Percentiles rank a stretch among this genome's conserved stretches.
Evolutionary conservation across 2,797 vertebrate genomes (phyloP).

Genomic region (Taeniopygia guttata): DNA sequence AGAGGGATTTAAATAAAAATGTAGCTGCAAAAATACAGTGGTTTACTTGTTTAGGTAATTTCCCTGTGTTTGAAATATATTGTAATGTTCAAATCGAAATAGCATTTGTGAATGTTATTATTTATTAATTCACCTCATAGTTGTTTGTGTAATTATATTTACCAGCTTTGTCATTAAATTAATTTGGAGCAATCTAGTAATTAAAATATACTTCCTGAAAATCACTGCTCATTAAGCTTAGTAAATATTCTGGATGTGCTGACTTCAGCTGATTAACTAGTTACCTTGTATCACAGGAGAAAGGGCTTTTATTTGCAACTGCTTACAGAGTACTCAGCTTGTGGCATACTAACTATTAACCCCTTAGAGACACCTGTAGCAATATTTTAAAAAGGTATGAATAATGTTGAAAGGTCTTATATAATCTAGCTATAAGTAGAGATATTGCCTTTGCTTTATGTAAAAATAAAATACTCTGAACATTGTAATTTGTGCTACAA

Average conservation of each 20-base stretch:
- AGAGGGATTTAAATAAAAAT: constrained; percentile 10
- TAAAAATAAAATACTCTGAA: not conserved
- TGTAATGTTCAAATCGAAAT: constrained; percentile 24
- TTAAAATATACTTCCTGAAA: not conserved
- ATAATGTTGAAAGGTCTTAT: not conserved
- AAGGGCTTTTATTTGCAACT: not conserved
- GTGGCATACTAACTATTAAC: accelerated
- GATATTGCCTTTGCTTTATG: not conserved
- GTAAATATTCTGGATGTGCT: not conserved
- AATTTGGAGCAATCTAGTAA: not conserved
- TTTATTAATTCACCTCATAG: constrained; percentile 22
- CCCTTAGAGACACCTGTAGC: not conserved
- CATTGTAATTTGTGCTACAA: not conserved
- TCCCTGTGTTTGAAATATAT: not conserved
- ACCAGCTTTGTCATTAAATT: constrained; percentile 45
- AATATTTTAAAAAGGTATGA: not conserved
- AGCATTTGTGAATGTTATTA: constrained; percentile 46
- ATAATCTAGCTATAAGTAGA: not conserved
- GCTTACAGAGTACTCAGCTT: not conserved
- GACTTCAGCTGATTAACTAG: not conserved
- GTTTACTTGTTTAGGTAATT: not conserved
- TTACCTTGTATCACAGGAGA: not conserved
- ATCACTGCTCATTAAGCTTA: not conserved
- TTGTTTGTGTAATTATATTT: constrained; percentile 66
- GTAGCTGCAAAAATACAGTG: not conserved